These are phyloP conservation scores for Aricia artaxerxes DNA, from an alignment of 2,888 invertebrate species.

Conservation along the genomic window DNA sequence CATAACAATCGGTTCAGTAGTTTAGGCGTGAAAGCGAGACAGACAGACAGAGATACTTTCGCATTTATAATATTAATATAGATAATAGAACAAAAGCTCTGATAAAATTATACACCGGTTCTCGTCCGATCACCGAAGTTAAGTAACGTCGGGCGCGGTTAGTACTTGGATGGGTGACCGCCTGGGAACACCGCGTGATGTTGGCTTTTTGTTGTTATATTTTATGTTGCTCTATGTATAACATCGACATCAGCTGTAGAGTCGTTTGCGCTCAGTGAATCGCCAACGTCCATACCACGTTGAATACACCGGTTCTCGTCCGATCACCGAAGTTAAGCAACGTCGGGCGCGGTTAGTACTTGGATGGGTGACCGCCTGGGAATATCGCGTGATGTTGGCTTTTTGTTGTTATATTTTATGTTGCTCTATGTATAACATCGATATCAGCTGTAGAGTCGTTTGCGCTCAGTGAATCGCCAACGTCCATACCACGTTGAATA, in stretches of 20 bases:
- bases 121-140: slow-evolving; percentile 49
- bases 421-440: not conserved
- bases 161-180: slow-evolving; percentile 63
- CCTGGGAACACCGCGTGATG: slow-evolving; percentile 30
- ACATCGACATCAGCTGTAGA: no score
- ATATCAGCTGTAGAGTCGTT: no score
- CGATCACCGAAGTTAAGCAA: slow-evolving; percentile 51
- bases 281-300: slow-evolving; percentile 36
- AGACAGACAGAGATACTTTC: no score
- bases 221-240: not conserved
- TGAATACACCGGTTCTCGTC: slow-evolving; percentile 45
- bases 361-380: slow-evolving; percentile 55
- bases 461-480: no score
- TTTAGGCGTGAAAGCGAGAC: no score
- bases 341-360: slow-evolving; percentile 61
- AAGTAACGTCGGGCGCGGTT: slow-evolving; percentile 58
- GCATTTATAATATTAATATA: no score
- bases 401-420: not conserved
- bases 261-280: no score
- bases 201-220: slow-evolving; percentile 16
- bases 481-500: slow-evolving; percentile 40
- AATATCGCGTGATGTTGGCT: slow-evolving; percentile 30
- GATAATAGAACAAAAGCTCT: no score
- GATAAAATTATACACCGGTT: slow-evolving; percentile 44
- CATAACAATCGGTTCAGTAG: no score